Conservation (phyloP, 2,113 vertebrate species). For the Ictalurus punctatus region DNA sequence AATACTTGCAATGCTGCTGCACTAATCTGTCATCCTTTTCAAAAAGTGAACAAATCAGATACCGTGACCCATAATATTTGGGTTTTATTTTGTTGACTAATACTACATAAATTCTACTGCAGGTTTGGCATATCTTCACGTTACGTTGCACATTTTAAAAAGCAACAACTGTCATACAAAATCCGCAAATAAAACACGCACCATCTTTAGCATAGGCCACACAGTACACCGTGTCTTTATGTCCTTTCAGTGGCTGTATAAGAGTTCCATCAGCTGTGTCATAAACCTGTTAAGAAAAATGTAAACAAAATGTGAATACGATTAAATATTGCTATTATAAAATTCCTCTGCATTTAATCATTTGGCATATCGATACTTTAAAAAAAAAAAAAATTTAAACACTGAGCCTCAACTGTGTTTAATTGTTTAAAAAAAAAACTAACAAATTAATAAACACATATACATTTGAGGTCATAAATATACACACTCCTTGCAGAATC, state of each 20-base stretch:
- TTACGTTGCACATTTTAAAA: background rate
- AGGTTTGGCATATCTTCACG: background rate
- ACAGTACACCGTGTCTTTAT: conserved; percentile 94
- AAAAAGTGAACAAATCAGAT: background rate
- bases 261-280: conserved; percentile 92
- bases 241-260: conserved; percentile 92
- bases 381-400: too few species aligned
- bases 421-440: background rate
- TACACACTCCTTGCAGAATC: too few species aligned
- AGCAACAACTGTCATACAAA: background rate
- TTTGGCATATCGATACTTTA: background rate
- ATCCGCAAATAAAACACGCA: conserved; percentile 57
- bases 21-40: background rate
- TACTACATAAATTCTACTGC: too few species aligned
- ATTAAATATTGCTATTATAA: background rate
- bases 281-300: conserved; percentile 80
- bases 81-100: too few species aligned
- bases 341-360: background rate
- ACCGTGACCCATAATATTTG: background rate
- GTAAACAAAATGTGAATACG: background rate
- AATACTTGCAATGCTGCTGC: background rate
- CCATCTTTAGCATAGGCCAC: conserved; percentile 98
- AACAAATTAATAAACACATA: background rate
- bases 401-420: background rate
- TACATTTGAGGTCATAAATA: background rate